Conservation (phyloP, 1,140 invertebrate species). For the Caenorhabditis tropicalis region DNA sequence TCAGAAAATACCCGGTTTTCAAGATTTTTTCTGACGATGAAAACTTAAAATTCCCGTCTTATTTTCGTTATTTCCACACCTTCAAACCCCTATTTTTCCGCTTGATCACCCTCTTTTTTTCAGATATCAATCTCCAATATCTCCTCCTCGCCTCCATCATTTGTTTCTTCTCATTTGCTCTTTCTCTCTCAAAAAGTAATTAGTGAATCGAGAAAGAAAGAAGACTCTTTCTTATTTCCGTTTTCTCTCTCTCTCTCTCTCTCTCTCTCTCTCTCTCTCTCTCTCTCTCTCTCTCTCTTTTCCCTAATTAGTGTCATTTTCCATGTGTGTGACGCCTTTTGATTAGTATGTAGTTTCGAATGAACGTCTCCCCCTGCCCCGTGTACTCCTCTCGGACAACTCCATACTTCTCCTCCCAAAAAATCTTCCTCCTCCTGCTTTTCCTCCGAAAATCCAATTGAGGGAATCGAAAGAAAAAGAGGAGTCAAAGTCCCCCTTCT, state of each 20-base stretch:
- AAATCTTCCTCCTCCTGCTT: neutral
- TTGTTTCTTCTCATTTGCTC: neutral
- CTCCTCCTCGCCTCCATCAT: neutral
- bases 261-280: neutral
- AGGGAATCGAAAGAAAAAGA: neutral
- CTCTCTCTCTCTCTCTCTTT: neutral
- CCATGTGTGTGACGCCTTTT: neutral
- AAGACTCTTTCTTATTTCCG: neutral
- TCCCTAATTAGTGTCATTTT: constrained; percentile 31
- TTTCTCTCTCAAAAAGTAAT: neutral
- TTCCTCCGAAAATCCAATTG: constrained; percentile 13
- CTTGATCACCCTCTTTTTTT: no score
- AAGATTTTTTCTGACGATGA: no score
- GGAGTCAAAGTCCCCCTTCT: neutral
- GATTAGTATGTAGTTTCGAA: neutral
- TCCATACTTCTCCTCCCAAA: neutral
- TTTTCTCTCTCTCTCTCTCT: neutral
- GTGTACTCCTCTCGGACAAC: no score
- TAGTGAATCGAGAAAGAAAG: neutral
- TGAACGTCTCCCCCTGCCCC: no score
- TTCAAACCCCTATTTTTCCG: no score
- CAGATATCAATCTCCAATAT: neutral
- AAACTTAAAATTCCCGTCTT: no score
- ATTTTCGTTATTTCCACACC: no score
- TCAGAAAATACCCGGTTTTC: no score